These are phyloP conservation scores for Crenuchus spilurus DNA, from an alignment of 2,797 vertebrate species.

Conservation along the genomic window DNA sequence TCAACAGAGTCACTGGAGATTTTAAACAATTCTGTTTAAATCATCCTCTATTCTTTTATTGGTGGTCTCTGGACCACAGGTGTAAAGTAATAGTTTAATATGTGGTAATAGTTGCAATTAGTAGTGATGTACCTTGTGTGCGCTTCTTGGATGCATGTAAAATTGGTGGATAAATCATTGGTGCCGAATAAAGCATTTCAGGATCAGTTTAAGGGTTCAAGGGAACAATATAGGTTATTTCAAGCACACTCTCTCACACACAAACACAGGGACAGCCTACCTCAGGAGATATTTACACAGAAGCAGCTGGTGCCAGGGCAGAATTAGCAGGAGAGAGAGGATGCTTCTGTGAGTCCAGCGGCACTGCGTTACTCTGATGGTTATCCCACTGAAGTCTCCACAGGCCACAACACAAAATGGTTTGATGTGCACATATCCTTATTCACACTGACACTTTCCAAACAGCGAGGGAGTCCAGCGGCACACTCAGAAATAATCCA, in stretches of 20 bases:
- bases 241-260: constrained; percentile 20
- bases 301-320: constrained; percentile 51
- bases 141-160: too few species aligned
- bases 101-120: too few species aligned
- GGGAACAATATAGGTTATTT: too few species aligned
- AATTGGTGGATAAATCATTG: too few species aligned
- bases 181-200: too few species aligned
- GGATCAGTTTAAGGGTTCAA: too few species aligned
- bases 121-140: too few species aligned
- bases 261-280: constrained; percentile 25
- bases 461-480: constrained; percentile 43
- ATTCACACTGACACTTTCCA: constrained; percentile 44
- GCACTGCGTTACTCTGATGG: background rate
- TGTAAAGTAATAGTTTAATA: too few species aligned
- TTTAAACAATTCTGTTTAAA: too few species aligned
- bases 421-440: constrained; percentile 47
- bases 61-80: too few species aligned
- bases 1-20: too few species aligned
- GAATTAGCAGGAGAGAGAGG: constrained; percentile 37
- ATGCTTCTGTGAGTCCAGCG: constrained; percentile 23
- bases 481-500: constrained; percentile 39
- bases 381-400: constrained; percentile 41
- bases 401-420: constrained; percentile 42
- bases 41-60: too few species aligned
- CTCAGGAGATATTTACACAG: constrained; percentile 43